Evolutionary conservation across 2,113 vertebrate species (phyloP).

Genomic region (Pampusana beccarii): DNA sequence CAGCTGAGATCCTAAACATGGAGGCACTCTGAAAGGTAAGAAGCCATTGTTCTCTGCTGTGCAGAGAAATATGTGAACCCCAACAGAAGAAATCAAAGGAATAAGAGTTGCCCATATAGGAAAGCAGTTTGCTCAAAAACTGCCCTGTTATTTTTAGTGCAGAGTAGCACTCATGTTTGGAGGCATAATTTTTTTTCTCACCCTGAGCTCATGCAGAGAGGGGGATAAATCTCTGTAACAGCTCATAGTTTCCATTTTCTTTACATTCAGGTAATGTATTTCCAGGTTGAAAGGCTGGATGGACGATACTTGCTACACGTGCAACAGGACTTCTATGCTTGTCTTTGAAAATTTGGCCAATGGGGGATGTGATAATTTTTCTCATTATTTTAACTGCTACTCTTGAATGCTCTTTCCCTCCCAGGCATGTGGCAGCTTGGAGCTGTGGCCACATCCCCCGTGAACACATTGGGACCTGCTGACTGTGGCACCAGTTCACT

Average conservation of each 20-base stretch:
- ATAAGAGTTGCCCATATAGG: not conserved
- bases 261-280: not conserved
- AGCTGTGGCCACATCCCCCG: not conserved
- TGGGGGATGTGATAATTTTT: not conserved
- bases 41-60: not conserved
- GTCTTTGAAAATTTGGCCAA: not conserved
- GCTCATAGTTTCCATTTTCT: not conserved
- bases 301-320: accelerated
- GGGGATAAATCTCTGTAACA: not conserved
- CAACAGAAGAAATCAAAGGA: not conserved
- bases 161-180: not conserved
- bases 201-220: not conserved
- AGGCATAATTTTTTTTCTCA: not conserved
- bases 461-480: not conserved
- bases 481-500: not conserved
- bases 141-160: not conserved
- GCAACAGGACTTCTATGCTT: not conserved
- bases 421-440: accelerated
- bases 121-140: not conserved
- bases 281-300: not conserved
- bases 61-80: not conserved
- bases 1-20: not conserved
- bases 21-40: not conserved
- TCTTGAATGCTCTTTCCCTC: not conserved
- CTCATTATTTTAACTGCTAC: not conserved